Percentiles rank a stretch among this genome's conserved stretches.
phyloP scores from a whole-genome alignment of 2,113 vertebrate genomes.

The Triplophysa tibetana region DNA sequence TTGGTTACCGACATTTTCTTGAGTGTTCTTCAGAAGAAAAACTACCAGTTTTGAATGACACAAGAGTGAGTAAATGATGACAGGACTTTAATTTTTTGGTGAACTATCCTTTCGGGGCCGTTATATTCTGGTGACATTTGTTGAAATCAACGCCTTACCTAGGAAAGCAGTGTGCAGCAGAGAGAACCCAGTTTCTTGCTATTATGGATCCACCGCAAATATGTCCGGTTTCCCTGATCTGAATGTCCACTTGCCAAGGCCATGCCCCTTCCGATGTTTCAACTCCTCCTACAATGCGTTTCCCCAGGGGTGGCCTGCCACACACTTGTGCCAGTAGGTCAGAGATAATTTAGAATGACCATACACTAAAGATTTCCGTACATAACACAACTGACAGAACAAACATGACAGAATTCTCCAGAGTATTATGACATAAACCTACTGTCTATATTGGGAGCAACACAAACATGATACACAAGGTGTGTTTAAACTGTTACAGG shows the following conservation, averaged over 20 bases:
- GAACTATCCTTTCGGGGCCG: too few species aligned
- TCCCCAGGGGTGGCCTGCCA: slow-evolving; percentile 64
- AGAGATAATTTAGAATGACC: slow-evolving; percentile 53
- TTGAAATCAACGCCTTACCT: slow-evolving; percentile 39
- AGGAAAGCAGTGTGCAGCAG: slow-evolving; percentile 71
- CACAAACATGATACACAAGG: background rate
- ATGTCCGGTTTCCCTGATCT: slow-evolving; percentile 58
- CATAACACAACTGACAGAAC: background rate
- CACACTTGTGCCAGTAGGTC: slow-evolving; percentile 48
- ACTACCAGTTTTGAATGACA: too few species aligned
- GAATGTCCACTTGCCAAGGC: slow-evolving; percentile 87
- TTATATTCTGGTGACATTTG: background rate
- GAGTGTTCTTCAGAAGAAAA: too few species aligned
- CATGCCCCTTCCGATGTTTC: slow-evolving; percentile 68
- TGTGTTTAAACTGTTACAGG: background rate
- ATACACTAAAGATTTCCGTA: slow-evolving; percentile 7
- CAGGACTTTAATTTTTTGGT: too few species aligned
- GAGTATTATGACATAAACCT: slow-evolving; percentile 10
- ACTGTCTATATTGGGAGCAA: slow-evolving; percentile 54
- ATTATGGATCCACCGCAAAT: slow-evolving; percentile 73
- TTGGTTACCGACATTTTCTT: too few species aligned
- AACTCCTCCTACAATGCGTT: slow-evolving; percentile 80
- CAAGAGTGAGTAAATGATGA: too few species aligned
- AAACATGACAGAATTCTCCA: background rate
- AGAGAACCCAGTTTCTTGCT: slow-evolving; percentile 69